These are phyloP conservation scores for Nowickia ferox DNA, from an alignment of 2,888 invertebrate genomes.

Conservation along the genomic window DNA sequence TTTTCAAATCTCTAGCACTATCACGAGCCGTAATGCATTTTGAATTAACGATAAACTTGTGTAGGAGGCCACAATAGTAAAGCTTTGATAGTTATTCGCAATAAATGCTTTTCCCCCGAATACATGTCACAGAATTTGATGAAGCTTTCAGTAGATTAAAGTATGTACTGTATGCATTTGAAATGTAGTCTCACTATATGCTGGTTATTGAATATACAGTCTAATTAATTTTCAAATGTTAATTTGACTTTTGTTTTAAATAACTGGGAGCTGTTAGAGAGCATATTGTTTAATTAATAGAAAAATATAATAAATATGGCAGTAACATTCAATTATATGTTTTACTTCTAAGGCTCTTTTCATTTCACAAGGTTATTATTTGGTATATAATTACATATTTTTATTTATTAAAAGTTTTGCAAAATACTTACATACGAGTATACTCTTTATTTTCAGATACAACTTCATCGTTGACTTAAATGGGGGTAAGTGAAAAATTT, in stretches of 20 bases:
- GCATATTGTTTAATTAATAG: background rate
- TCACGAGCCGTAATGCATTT: background rate
- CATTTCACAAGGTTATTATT: background rate
- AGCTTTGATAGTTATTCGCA: conserved; percentile 21
- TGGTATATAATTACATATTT: background rate
- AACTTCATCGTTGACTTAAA: background rate
- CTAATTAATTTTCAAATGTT: background rate
- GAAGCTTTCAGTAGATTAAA: background rate
- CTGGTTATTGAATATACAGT: background rate
- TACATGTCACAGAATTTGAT: background rate
- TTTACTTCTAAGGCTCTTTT: background rate
- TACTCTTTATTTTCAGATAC: no score
- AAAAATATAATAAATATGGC: background rate
- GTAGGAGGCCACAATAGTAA: background rate
- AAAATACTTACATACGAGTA: no score
- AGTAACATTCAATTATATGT: background rate
- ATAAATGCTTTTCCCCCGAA: background rate
- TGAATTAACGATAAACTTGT: background rate
- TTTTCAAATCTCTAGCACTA: no score
- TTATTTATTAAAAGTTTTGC: no score
- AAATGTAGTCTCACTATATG: background rate
- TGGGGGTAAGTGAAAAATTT: background rate
- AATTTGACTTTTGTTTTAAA: background rate
- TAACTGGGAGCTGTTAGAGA: background rate
- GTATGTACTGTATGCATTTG: background rate